A percentile compares a stretch with the other conserved stretches of the same genome.
These are phyloP conservation scores for Microcebus griseorufus DNA, from an alignment of 2,113 vertebrate species.

Conservation along the genomic window DNA sequence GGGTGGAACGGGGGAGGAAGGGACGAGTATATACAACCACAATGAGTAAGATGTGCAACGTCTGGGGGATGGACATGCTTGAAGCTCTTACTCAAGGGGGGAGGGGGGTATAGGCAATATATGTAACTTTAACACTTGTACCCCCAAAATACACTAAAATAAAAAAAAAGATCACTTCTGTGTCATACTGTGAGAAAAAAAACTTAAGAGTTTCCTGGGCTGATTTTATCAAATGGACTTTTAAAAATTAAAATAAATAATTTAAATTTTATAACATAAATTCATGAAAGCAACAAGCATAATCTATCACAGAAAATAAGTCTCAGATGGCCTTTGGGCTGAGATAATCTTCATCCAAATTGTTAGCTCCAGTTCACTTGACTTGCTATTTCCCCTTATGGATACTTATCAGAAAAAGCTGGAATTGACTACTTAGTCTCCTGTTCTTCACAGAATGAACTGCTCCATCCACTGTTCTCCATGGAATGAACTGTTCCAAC, in stretches of 20 bases:
- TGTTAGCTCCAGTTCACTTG: neutral
- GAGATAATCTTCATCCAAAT: neutral
- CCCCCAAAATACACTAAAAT: too few species aligned
- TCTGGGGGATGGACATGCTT: too few species aligned
- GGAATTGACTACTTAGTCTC: neutral
- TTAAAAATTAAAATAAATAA: constrained; percentile 8
- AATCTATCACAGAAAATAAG: constrained; percentile 15
- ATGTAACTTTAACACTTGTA: too few species aligned
- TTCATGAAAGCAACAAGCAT: neutral
- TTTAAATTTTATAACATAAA: neutral
- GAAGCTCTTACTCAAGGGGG: too few species aligned
- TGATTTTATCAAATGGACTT: neutral
- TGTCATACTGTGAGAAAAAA: neutral
- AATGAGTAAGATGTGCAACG: too few species aligned
- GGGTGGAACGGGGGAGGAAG: too few species aligned
- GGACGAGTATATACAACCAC: too few species aligned
- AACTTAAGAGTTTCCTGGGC: neutral
- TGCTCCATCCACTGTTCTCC: neutral
- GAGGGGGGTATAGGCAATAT: too few species aligned
- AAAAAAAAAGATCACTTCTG: neutral
- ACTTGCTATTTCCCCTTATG: neutral
- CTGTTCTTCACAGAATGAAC: neutral
- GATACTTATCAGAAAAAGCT: neutral
- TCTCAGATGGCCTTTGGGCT: neutral
- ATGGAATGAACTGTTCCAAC: neutral